Evolutionary conservation across 2,888 invertebrate genomes (phyloP).

Genomic region (Lithophane ornitopus): DNA sequence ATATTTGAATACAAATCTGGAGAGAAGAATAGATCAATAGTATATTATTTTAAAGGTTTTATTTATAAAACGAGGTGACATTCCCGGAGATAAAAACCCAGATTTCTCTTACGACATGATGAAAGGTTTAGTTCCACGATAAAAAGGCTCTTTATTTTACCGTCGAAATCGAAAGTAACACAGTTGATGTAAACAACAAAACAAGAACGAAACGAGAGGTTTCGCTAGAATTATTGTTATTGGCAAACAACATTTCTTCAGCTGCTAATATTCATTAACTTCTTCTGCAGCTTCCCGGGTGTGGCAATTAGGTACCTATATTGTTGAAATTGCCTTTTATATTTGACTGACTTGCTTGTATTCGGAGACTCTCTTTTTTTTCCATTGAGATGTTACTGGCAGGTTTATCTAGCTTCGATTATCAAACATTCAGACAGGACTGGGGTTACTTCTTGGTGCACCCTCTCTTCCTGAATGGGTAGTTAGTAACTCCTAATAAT

Average conservation of each 20-base stretch:
- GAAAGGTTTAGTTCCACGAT: neutral
- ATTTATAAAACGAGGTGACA: neutral
- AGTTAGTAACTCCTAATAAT: too few relatives aligned
- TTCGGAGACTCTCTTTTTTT: neutral
- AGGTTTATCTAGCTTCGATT: neutral
- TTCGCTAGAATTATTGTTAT: conserved; percentile 23
- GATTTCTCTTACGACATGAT: conserved; percentile 6
- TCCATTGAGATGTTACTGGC: neutral
- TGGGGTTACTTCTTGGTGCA: neutral
- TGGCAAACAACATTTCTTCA: conserved; percentile 34
- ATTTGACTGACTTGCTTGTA: conserved; percentile 5
- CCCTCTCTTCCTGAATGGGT: neutral
- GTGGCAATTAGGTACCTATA: conserved; percentile 48
- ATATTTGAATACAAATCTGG: neutral
- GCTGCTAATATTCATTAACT: conserved; percentile 27
- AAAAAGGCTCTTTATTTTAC: neutral
- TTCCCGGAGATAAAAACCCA: conserved; percentile 1
- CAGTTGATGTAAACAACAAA: conserved; percentile 12
- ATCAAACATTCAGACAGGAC: neutral
- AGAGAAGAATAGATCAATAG: neutral
- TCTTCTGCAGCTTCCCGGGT: conserved; percentile 62
- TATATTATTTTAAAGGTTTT: neutral
- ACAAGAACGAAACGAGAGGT: conserved; percentile 19
- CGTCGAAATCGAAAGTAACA: conserved; percentile 28
- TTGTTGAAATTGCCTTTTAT: conserved; percentile 24